Percentiles rank a stretch among this genome's conserved stretches.
Evolutionary conservation across 1,140 invertebrate genomes (phyloP).

Genomic region (Oreohelix idahoensis): DNA sequence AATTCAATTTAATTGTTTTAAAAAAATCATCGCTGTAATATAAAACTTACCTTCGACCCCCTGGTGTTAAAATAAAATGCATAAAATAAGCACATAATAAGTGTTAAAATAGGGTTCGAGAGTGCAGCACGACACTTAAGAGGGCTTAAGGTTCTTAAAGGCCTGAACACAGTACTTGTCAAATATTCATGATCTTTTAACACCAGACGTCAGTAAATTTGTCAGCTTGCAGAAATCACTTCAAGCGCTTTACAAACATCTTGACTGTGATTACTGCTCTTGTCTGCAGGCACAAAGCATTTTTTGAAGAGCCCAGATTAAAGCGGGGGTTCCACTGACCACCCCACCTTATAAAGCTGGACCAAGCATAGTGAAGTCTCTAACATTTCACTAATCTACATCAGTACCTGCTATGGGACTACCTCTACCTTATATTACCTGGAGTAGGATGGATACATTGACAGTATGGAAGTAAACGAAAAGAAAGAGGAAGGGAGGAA

Average conservation of each 20-base stretch:
- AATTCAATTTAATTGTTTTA: too few species aligned
- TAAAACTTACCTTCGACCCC: neutral
- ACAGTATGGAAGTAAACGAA: neutral
- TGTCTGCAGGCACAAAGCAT: neutral
- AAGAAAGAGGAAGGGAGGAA: slow-evolving; percentile 3
- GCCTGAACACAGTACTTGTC: neutral
- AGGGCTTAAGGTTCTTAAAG: neutral
- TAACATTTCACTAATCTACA: too few species aligned
- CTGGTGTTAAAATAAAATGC: neutral
- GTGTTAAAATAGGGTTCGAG: neutral
- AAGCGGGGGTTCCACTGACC: too few species aligned
- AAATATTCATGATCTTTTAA: neutral
- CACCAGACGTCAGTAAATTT: neutral
- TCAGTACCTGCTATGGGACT: too few species aligned
- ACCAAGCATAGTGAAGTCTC: too few species aligned
- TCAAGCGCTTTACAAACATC: neutral
- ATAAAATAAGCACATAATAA: neutral
- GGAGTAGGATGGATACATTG: too few species aligned
- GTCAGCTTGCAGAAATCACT: neutral
- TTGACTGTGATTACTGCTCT: neutral
- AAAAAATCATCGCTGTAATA: neutral
- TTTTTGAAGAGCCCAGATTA: too few species aligned
- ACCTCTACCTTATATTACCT: too few species aligned
- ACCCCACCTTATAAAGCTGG: too few species aligned
- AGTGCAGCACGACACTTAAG: neutral